Evolutionary conservation across 2,113 vertebrate genomes (phyloP).

Genomic region (Dolichallabes microphthalmus): DNA sequence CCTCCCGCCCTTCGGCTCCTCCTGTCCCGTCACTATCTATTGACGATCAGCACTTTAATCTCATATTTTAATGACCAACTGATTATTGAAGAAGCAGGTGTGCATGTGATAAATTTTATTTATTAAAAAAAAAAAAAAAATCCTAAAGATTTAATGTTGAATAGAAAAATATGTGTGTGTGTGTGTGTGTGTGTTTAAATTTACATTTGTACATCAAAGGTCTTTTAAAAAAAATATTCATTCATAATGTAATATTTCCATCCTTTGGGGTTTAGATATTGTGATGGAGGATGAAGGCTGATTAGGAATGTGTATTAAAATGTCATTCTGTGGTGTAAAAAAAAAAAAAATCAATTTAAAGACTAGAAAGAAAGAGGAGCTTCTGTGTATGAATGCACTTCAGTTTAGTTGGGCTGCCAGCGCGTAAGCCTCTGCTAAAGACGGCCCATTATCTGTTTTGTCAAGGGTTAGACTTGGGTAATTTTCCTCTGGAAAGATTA

Average conservation of each 20-base stretch:
- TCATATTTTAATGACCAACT: constrained; percentile 78
- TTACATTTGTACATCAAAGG: constrained; percentile 65
- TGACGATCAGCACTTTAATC: constrained; percentile 97
- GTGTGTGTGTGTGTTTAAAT: constrained; percentile 51
- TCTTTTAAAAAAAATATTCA: constrained; percentile 55
- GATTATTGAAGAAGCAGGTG: constrained; percentile 75
- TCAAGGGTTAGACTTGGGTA: constrained; percentile 91
- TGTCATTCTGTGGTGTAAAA: constrained; percentile 9
- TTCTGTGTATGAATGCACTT: constrained; percentile 50
- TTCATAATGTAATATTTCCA: constrained; percentile 61
- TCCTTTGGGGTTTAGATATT: constrained; percentile 50
- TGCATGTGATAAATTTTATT: neutral
- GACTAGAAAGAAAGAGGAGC: constrained; percentile 44
- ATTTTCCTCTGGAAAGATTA: constrained; percentile 96
- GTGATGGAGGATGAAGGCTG: constrained; percentile 42
- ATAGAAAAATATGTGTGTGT: constrained; percentile 40
- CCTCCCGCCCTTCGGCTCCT: constrained; percentile 93
- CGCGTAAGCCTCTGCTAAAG: constrained; percentile 86
- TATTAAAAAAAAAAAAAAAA: constrained; percentile 66
- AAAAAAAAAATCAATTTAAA: constrained; percentile 58
- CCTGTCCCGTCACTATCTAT: constrained; percentile 87
- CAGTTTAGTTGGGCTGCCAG: constrained; percentile 74
- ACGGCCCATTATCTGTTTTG: constrained; percentile 91
- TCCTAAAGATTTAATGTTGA: constrained; percentile 42
- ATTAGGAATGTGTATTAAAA: constrained; percentile 32